A percentile compares a stretch with the other conserved stretches of the same genome.
Evolutionary conservation across 2,888 invertebrate species (phyloP).

Genomic region (Leptarthrus brevirostris): DNA sequence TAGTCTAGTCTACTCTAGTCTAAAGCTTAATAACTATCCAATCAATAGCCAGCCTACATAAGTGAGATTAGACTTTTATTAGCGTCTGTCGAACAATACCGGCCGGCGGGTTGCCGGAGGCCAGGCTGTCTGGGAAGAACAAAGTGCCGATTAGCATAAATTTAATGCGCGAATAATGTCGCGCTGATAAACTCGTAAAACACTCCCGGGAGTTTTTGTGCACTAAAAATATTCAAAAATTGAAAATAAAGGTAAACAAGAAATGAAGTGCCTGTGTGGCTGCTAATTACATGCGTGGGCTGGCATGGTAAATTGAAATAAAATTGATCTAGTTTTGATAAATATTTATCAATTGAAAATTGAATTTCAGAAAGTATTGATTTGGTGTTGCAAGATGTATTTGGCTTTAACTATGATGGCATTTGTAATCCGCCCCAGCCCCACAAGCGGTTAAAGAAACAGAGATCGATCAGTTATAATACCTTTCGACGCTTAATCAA

Average conservation of each 20-base stretch:
- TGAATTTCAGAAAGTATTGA: no score
- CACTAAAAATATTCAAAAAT: constrained; percentile 7
- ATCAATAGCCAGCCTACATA: constrained; percentile 14
- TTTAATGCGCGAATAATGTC: not conserved
- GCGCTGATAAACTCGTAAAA: not conserved
- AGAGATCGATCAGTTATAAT: no score
- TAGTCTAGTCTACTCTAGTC: no score
- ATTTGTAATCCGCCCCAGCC: no score
- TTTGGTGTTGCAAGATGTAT: no score
- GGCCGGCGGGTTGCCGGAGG: constrained; percentile 36
- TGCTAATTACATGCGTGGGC: not conserved
- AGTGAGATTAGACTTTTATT: not conserved
- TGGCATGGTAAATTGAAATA: not conserved
- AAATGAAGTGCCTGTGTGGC: not conserved
- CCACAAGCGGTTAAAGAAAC: no score
- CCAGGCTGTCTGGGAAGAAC: constrained; percentile 35
- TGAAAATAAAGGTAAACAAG: constrained; percentile 12
- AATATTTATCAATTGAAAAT: not conserved
- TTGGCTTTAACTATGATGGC: no score
- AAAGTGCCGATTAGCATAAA: constrained; percentile 40
- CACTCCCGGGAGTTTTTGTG: not conserved
- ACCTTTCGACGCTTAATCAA: no score
- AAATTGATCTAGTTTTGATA: not conserved
- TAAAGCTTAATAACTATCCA: not conserved
- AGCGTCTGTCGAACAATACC: constrained; percentile 33